A percentile compares a stretch with the other conserved stretches of the same genome.
Evolutionary conservation across 2,888 invertebrate genomes (phyloP).

Genomic region (Agonopterix subpropinquella): DNA sequence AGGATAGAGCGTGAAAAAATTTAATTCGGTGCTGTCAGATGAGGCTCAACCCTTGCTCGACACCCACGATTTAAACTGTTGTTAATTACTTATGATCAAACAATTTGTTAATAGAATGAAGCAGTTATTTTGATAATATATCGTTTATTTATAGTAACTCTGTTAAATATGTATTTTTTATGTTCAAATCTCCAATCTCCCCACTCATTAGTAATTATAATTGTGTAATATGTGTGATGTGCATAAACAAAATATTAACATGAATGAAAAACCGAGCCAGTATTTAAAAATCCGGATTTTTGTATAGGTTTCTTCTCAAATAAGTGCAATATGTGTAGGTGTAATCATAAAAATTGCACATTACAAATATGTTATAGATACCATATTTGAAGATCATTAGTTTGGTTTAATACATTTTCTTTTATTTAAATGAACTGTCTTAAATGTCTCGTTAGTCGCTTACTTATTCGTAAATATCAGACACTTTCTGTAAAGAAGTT

Average conservation of each 20-base stretch:
- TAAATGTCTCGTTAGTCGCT: neutral
- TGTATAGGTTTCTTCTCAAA: constrained; percentile 55
- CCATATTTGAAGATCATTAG: neutral
- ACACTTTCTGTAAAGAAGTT: constrained; percentile 9
- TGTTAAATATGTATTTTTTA: neutral
- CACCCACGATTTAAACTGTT: no score
- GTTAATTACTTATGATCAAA: constrained; percentile 9
- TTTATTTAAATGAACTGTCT: neutral
- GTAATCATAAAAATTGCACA: constrained; percentile 40
- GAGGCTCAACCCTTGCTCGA: no score
- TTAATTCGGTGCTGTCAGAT: no score
- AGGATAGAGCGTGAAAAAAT: no score
- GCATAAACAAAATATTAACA: constrained; percentile 34
- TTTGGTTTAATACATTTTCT: neutral
- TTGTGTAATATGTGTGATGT: neutral
- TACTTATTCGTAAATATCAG: neutral
- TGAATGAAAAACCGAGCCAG: constrained; percentile 69
- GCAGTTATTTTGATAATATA: neutral
- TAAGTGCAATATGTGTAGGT: constrained; percentile 68
- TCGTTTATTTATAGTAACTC: neutral
- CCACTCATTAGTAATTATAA: constrained; percentile 14
- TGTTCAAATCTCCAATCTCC: constrained; percentile 9
- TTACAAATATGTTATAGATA: neutral
- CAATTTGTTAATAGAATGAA: neutral
- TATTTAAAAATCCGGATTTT: constrained; percentile 70